Conservation (phyloP, 1,140 invertebrate genomes). For the Bombus sylvicola region DNA sequence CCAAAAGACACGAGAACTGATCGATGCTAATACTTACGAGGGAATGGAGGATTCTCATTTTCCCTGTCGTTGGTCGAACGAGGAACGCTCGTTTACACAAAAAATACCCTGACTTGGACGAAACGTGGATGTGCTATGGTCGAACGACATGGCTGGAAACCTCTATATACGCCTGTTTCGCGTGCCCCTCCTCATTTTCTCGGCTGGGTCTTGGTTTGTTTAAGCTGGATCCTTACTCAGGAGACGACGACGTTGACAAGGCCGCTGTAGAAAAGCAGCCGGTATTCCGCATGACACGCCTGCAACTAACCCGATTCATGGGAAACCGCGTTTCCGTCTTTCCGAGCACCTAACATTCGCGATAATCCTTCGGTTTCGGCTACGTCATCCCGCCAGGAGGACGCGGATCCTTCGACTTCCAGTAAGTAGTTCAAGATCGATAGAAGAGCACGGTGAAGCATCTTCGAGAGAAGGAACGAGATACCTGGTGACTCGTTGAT, state of each 20-base stretch:
- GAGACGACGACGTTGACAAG: constrained; percentile 59
- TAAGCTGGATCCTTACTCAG: constrained; percentile 47
- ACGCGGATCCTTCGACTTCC: constrained; percentile 11
- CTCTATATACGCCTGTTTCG: constrained; percentile 55
- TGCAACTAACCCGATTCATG: not conserved
- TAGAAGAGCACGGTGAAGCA: not conserved
- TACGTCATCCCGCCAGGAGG: constrained; percentile 44
- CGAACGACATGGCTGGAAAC: constrained; percentile 18
- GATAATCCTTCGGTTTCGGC: constrained; percentile 48
- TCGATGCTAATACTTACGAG: constrained; percentile 39
- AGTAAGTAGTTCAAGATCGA: constrained; percentile 61
- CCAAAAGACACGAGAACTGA: not conserved
- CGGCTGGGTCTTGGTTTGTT: constrained; percentile 48
- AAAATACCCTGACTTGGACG: constrained; percentile 18
- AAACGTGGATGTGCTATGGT: constrained; percentile 16
- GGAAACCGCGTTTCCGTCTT: constrained; percentile 34
- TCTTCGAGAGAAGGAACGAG: not conserved
- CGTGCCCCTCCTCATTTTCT: constrained; percentile 54
- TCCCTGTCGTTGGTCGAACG: not conserved
- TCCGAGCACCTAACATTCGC: not conserved
- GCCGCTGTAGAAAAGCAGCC: constrained; percentile 47
- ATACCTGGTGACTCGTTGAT: constrained; percentile 19
- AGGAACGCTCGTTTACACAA: not conserved
- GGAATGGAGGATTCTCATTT: constrained; percentile 14
- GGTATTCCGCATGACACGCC: constrained; percentile 32